phyloP scores from a whole-genome alignment of 2,797 vertebrate genomes.

The Moxostoma hubbsi region DNA sequence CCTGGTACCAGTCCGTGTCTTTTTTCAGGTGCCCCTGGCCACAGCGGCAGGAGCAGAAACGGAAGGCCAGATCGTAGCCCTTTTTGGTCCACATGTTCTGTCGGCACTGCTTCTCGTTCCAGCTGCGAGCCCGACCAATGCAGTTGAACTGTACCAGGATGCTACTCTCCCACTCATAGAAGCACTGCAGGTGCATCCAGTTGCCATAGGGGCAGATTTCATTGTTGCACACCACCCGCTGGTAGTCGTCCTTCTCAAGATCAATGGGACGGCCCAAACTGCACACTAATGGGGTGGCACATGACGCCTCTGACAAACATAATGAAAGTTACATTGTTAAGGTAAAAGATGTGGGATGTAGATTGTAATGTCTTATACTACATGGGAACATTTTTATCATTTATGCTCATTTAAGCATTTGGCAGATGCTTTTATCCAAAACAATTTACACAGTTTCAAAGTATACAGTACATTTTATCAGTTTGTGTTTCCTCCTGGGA shows the following conservation, averaged over 20 bases:
- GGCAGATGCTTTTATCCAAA: too few species aligned
- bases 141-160: slow-evolving; percentile 98
- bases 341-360: neutral
- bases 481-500: too few species aligned
- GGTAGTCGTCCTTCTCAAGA: slow-evolving; percentile 97
- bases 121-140: slow-evolving; percentile 95
- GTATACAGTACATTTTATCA: too few species aligned
- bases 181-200: slow-evolving; percentile 99
- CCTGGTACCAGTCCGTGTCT: slow-evolving; percentile 99
- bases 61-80: slow-evolving; percentile 96
- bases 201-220: slow-evolving; percentile 91
- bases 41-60: slow-evolving; percentile 97
- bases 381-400: too few species aligned
- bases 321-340: slow-evolving; percentile 7
- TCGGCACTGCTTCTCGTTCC: slow-evolving; percentile 99
- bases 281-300: slow-evolving; percentile 94
- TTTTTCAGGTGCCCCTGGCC: slow-evolving; percentile 98
- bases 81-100: slow-evolving; percentile 99
- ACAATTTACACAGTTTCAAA: too few species aligned
- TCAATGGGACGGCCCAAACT: slow-evolving; percentile 87
- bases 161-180: slow-evolving; percentile 99
- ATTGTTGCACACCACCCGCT: slow-evolving; percentile 96
- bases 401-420: too few species aligned
- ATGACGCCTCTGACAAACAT: slow-evolving; percentile 83
- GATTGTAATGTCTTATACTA: neutral